Evolutionary conservation across 2,888 invertebrate species (phyloP).

Genomic region (Agriopis aurantiaria): DNA sequence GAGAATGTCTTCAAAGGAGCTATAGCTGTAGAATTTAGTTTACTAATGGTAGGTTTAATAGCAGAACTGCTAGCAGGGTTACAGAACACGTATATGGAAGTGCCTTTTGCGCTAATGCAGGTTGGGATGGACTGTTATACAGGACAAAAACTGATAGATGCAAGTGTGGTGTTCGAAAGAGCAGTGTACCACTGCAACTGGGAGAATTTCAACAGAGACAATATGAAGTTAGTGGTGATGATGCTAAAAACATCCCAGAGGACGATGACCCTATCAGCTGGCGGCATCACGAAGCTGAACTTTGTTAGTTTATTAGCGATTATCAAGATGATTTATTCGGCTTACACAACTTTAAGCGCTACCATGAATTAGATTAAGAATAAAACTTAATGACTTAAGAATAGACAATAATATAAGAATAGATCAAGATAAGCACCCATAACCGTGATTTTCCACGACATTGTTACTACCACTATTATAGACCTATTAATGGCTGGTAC

Average conservation of each 20-base stretch:
- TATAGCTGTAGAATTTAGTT: background rate
- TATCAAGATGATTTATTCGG: conserved; percentile 52
- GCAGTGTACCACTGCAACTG: conserved; percentile 57
- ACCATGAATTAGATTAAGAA: conserved; percentile 5
- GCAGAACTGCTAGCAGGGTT: conserved; percentile 63
- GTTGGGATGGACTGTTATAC: conserved; percentile 56
- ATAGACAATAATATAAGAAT: too few species aligned
- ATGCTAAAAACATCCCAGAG: background rate
- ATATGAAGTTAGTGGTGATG: conserved; percentile 46
- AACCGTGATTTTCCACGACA: too few species aligned
- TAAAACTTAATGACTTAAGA: too few species aligned
- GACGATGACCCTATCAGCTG: conserved; percentile 28
- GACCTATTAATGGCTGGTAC: too few species aligned
- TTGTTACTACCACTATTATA: too few species aligned
- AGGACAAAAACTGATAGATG: conserved; percentile 56
- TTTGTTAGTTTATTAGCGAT: conserved; percentile 52
- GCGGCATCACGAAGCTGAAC: conserved; percentile 52
- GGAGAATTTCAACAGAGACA: conserved; percentile 53
- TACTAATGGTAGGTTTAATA: conserved; percentile 57
- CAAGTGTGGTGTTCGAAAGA: conserved; percentile 49
- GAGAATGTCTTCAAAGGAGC: background rate
- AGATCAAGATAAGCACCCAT: too few species aligned
- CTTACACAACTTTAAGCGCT: conserved; percentile 53
- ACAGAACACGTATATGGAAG: conserved; percentile 59
- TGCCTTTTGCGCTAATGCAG: conserved; percentile 62